A percentile compares a stretch with the other conserved stretches of the same genome.
These are phyloP conservation scores for Yasuhikotakia modesta DNA, from an alignment of 2,797 vertebrate genomes.

Conservation along the genomic window DNA sequence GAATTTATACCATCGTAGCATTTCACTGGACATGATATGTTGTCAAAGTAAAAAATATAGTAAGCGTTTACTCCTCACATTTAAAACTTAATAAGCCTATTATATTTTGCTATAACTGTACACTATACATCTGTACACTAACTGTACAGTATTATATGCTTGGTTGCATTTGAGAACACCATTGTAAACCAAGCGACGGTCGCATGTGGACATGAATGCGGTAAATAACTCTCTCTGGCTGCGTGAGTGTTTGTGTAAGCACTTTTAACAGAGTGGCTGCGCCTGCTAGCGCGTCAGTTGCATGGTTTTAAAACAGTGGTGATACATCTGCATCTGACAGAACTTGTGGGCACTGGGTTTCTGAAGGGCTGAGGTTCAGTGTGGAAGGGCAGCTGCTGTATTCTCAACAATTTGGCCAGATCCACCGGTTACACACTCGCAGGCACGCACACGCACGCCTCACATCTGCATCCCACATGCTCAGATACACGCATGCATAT, in stretches of 20 bases:
- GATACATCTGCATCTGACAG: slow-evolving; percentile 41
- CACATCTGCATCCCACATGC: slow-evolving; percentile 93
- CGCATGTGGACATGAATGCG: too few relatives aligned
- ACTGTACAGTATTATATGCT: not conserved
- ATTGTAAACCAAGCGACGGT: slow-evolving; percentile 26
- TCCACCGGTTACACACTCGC: slow-evolving; percentile 50
- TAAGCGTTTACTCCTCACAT: too few relatives aligned
- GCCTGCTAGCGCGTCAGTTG: slow-evolving; percentile 3
- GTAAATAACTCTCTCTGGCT: not conserved
- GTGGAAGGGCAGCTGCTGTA: slow-evolving; percentile 48
- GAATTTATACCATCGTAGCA: too few relatives aligned
- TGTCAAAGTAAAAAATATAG: too few relatives aligned
- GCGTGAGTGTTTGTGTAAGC: slow-evolving; percentile 13
- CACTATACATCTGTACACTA: too few relatives aligned
- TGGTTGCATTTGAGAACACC: too few relatives aligned
- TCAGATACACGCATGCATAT: slow-evolving; percentile 79
- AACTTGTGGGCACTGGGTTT: slow-evolving; percentile 30
- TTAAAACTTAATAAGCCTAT: too few relatives aligned
- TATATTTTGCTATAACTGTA: too few relatives aligned
- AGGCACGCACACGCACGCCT: slow-evolving; percentile 63
- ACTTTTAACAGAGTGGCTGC: not conserved
- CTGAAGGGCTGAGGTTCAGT: slow-evolving; percentile 42
- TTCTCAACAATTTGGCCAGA: slow-evolving; percentile 46
- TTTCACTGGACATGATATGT: too few relatives aligned
- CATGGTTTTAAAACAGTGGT: slow-evolving; percentile 35